Base-by-base conservation (phyloP, 2,797 vertebrate genomes). In the Channa striata region DNA sequence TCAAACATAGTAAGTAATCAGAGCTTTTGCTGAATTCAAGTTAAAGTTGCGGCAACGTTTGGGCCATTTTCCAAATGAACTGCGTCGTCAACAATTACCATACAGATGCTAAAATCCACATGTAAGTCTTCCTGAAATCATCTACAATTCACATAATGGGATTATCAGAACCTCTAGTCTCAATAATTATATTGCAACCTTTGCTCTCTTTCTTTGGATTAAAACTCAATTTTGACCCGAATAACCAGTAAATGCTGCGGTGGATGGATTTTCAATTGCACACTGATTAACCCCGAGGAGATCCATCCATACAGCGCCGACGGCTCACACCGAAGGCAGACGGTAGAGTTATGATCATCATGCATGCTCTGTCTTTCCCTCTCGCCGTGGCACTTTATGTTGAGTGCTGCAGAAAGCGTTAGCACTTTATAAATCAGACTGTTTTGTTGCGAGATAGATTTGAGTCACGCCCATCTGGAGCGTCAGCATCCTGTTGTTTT, bases 231-330 rank as follows among this genome's bases (percentile, higher is more conserved):
- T 87, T 83, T 81, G 77, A 80, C 72, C 66, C 64, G 76, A 86
- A 87, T 84, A 81, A 87, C 86, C 70, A 67, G 61, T 82, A 86
- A 89, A 89, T 90, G 76, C 70, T 19, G 16, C 23, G 46, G 53
- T 56, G 60, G 66, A 87, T 67, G 59, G 70, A 52, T 82, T 89
- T 84, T 83, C 70, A 81, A 82, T 82, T 76, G 72, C 59, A 59
- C 37, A 23, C 62, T 64, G 78, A 59, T 77, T 67, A 71, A 82
- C 68, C 72, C 43, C 61, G 30, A 69, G 65, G 53, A 51, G 46
- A 87, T 64, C 58, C 39, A 69, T 75, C 77, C n/a, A 19, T 68
- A 59, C 60, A 48, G 49, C 23, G 42, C 51, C 34, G 56, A 78
- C 57, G 50, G 33, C 20, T 72, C 42, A 30, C 49, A 14, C 34